Conservation (phyloP, 1,140 invertebrate species). For the Caenorhabditis briggsae region DNA sequence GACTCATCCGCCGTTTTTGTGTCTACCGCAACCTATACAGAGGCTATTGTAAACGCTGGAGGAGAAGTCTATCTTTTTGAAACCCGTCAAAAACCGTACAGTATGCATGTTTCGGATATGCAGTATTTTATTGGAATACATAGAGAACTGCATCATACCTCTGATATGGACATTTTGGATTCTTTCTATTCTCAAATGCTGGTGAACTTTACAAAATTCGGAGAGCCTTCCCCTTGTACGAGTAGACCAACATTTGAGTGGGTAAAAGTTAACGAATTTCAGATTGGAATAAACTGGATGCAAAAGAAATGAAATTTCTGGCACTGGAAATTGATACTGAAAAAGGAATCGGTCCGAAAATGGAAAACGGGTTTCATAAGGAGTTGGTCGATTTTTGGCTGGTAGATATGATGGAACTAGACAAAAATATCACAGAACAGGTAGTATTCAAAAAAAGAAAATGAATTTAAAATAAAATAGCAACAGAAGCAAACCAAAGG, state of each 20-base stretch:
- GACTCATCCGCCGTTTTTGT: neutral
- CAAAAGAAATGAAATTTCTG: neutral
- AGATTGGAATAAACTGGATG: neutral
- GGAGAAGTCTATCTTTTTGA: neutral
- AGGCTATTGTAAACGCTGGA: neutral
- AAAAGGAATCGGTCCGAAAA: neutral
- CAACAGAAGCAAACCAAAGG: neutral
- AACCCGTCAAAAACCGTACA: neutral
- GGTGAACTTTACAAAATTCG: conserved; percentile 16
- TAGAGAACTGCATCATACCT: neutral
- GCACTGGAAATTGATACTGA: neutral
- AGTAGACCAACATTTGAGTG: neutral
- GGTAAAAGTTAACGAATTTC: neutral
- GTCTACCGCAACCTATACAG: neutral
- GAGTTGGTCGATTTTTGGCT: neutral
- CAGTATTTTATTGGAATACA: conserved; percentile 4
- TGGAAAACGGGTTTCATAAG: conserved; percentile 5
- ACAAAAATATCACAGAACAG: neutral
- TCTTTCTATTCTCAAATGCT: conserved; percentile 14
- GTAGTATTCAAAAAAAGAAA: neutral
- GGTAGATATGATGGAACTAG: neutral
- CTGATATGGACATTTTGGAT: conserved; percentile 35
- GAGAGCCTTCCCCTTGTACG: neutral
- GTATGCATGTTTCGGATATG: conserved; percentile 35
- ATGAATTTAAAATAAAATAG: neutral